Conservation (phyloP, 2,888 invertebrate species). For the Andrena camellia region DNA sequence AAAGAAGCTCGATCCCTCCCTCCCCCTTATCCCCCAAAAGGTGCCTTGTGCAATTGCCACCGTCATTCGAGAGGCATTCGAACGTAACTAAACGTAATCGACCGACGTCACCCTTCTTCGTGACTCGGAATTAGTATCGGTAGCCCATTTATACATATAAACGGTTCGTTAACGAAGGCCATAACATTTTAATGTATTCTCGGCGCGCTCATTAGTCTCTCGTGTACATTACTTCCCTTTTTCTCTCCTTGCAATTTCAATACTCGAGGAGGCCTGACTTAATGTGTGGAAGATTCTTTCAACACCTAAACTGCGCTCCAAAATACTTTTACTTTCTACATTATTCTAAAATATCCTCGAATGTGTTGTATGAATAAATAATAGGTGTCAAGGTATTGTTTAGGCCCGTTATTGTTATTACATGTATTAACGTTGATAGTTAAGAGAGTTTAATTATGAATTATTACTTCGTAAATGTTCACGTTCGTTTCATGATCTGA, state of each 20-base stretch:
- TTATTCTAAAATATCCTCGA: slow-evolving; percentile 23
- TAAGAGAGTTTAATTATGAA: neutral
- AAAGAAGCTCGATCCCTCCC: neutral
- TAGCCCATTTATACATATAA: slow-evolving; percentile 44
- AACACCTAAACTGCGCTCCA: neutral
- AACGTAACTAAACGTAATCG: slow-evolving; percentile 19
- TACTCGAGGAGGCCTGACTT: slow-evolving; percentile 25
- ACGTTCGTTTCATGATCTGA: neutral
- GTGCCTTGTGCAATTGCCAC: slow-evolving; percentile 20
- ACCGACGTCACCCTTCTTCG: slow-evolving; percentile 7
- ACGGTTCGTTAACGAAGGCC: slow-evolving; percentile 3
- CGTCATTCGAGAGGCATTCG: slow-evolving; percentile 15
- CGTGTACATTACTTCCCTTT: slow-evolving; percentile 21
- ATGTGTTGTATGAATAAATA: neutral
- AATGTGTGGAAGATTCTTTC: slow-evolving; percentile 11
- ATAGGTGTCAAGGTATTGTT: neutral
- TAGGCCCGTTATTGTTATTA: slow-evolving; percentile 3
- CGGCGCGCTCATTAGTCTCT: neutral
- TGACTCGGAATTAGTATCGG: slow-evolving; percentile 45
- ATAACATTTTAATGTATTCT: slow-evolving; percentile 7
- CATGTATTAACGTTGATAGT: neutral
- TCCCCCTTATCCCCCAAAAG: neutral
- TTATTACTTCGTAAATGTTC: neutral
- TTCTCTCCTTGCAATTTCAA: slow-evolving; percentile 4
- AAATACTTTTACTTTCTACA: neutral